Evolutionary conservation across 2,888 invertebrate genomes (phyloP), one percentile per base, ranked within the genome.

Genomic region (Lymantria dispar): DNA sequence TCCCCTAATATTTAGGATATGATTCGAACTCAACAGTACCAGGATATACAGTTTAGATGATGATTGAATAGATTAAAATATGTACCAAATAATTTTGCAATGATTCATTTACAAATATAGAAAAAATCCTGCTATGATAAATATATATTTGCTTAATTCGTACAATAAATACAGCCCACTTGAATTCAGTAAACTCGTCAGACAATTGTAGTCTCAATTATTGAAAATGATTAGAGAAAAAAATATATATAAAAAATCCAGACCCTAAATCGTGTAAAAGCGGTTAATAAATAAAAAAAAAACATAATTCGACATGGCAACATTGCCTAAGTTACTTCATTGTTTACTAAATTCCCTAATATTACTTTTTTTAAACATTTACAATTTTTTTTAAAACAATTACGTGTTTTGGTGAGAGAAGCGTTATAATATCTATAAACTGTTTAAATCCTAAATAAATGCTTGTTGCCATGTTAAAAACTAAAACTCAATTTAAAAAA

Each of bases 181-280:
- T 72, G 61, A 57, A 57, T 68, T 70, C 66, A 66, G 62, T 72
- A 72, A 72, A 72, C 72, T 72, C 70, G 66, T 70, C 62, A 67
- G 67, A 58, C 40, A 58, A 50, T 68, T 63, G 53, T 48, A 33
- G 50, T 50, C 15, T 31, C 15, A 43, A 43, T 43, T 47, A 38
- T 50, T 51, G 45, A 39, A 51, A 38, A 51, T 45, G 41, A 43
- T 31, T 48, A 38, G 29, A 53, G 5, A 5, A 52, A 42, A 43
- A 56, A 57, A 59, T 52, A n/a, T n/a, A 52, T 12, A 8, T 5
- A 40, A 56, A 52, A 52, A 48, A 55, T 48, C 52, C 50, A 36
- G 58, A 47, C 30, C 50, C 30, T 5, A 14, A 52, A 43, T 47
- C 13, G 12, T 51, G 13, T 49, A 50, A 52, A 54, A 54, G 46